phyloP scores from a whole-genome alignment of 2,888 invertebrate genomes.

The Drosophila vallismaia region DNA sequence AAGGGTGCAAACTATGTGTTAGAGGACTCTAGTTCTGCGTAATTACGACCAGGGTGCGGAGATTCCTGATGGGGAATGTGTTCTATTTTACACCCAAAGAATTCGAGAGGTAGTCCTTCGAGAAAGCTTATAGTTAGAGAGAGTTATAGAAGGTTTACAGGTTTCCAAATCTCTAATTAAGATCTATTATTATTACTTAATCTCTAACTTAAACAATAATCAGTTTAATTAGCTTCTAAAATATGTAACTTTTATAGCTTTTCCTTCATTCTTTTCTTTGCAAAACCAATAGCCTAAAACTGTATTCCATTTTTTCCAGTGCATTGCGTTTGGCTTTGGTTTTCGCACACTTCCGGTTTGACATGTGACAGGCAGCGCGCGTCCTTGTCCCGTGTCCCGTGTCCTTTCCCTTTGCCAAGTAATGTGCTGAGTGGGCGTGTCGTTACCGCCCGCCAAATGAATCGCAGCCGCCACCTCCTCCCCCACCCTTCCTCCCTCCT shows the following conservation, averaged over 20 bases:
- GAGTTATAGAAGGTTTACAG: too few species aligned
- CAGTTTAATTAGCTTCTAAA: too few species aligned
- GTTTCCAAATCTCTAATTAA: too few species aligned
- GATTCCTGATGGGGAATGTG: constrained; percentile 14
- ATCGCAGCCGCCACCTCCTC: constrained; percentile 56
- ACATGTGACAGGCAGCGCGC: constrained; percentile 78
- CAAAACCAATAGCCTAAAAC: too few species aligned
- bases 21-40: constrained; percentile 39
- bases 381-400: constrained; percentile 32
- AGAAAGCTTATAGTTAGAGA: too few species aligned
- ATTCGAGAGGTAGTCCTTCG: background rate
- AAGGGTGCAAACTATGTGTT: constrained; percentile 56
- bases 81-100: constrained; percentile 6
- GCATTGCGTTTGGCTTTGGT: constrained; percentile 33
- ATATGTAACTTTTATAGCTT: too few species aligned
- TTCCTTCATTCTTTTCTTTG: too few species aligned
- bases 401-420: background rate
- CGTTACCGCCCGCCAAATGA: constrained; percentile 76
- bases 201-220: too few species aligned
- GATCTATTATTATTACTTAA: too few species aligned
- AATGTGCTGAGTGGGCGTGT: constrained; percentile 56
- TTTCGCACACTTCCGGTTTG: constrained; percentile 76
- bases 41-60: constrained; percentile 41
- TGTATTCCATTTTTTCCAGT: constrained; percentile 26
- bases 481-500: background rate